Evolutionary conservation across 2,888 invertebrate genomes (phyloP).

Genomic region (Ceriagrion tenellum): DNA sequence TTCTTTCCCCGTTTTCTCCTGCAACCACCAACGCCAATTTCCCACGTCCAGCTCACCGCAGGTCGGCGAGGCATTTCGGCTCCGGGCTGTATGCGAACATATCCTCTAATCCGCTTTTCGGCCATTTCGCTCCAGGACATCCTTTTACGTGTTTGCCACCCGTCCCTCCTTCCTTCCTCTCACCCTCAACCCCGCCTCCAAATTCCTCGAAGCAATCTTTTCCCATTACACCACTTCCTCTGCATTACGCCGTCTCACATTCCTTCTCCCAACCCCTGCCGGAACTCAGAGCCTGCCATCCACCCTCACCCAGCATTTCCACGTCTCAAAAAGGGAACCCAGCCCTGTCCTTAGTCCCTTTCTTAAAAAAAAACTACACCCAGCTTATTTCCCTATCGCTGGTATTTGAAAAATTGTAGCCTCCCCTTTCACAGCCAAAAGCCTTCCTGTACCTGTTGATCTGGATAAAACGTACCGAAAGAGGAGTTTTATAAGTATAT

Average conservation of each 20-base stretch:
- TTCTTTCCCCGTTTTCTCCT: not conserved
- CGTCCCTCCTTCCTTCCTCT: not conserved
- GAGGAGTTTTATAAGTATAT: too few species aligned
- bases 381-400: too few species aligned
- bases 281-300: not conserved
- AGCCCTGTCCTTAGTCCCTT: not conserved
- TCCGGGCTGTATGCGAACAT: not conserved
- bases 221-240: not conserved
- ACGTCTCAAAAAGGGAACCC: not conserved
- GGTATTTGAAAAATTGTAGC: too few species aligned
- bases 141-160: not conserved
- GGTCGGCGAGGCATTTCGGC: not conserved
- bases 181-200: not conserved
- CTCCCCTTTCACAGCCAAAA: too few species aligned
- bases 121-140: not conserved
- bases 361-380: not conserved
- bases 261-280: not conserved
- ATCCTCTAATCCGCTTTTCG: not conserved
- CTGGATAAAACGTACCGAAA: too few species aligned
- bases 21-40: not conserved
- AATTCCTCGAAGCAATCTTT: constrained; percentile 66
- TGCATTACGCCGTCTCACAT: not conserved
- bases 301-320: not conserved
- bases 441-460: too few species aligned
- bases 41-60: not conserved